Percentiles rank a stretch among this genome's conserved stretches.
phyloP scores from a whole-genome alignment of 1,140 invertebrate genomes.

The Alviniconcha marisindica region DNA sequence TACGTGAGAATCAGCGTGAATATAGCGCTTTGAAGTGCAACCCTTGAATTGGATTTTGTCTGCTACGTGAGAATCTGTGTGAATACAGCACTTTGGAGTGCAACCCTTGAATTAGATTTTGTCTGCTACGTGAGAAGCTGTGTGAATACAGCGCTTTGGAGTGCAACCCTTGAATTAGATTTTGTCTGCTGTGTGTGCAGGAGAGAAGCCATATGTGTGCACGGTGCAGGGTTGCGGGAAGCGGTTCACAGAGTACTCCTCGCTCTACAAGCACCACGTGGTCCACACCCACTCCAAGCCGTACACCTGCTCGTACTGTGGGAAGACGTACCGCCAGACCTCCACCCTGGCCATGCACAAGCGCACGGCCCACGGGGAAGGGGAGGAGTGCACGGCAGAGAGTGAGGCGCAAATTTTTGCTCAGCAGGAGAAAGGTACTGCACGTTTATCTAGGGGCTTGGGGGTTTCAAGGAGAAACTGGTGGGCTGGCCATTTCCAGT shows the following conservation, averaged over 20 bases:
- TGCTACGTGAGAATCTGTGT: too few species aligned
- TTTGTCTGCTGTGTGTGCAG: constrained; percentile 50
- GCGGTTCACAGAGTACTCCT: constrained; percentile 86
- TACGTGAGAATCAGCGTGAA: too few species aligned
- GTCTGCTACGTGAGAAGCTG: too few species aligned
- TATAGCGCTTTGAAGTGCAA: too few species aligned
- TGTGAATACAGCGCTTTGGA: too few species aligned
- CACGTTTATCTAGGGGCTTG: background rate
- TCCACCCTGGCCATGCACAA: constrained; percentile 82
- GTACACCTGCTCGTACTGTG: constrained; percentile 80
- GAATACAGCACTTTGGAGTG: too few species aligned
- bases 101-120: too few species aligned
- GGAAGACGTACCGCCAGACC: constrained; percentile 80
- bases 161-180: too few species aligned
- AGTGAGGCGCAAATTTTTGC: constrained; percentile 32
- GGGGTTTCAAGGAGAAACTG: too few species aligned
- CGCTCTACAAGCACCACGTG: constrained; percentile 85
- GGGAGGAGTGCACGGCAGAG: constrained; percentile 38
- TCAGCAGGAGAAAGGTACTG: constrained; percentile 1
- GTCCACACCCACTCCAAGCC: constrained; percentile 82
- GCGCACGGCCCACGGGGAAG: constrained; percentile 75
- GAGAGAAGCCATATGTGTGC: constrained; percentile 77
- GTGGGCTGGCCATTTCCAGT: too few species aligned
- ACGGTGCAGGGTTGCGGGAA: constrained; percentile 81
- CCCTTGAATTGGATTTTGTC: too few species aligned